Conservation (phyloP, 2,797 vertebrate species). For the Alcedo atthis region DNA sequence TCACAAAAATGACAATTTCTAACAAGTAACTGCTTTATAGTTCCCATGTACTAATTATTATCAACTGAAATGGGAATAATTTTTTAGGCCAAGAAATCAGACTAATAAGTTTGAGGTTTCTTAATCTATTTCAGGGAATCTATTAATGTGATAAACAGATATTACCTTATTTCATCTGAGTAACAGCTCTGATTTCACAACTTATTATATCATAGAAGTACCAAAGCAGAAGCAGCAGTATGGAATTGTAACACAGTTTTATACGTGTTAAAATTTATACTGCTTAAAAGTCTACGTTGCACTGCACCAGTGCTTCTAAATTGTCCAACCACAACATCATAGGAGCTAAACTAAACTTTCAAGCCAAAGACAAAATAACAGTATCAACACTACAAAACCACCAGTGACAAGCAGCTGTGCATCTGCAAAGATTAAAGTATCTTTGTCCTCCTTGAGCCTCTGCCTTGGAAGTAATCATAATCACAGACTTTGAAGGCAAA, state of each 20-base stretch:
- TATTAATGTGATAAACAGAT: not conserved
- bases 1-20: not conserved
- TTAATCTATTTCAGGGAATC: not conserved
- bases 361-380: not conserved
- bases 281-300: not conserved
- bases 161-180: not conserved
- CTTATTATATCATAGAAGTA: not conserved
- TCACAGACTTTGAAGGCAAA: constrained; percentile 7
- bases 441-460: not conserved
- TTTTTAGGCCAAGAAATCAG: not conserved
- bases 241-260: not conserved
- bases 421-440: not conserved
- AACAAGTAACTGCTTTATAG: not conserved
- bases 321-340: not conserved
- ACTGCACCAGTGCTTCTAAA: not conserved
- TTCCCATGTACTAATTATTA: not conserved
- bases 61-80: not conserved
- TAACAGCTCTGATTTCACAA: not conserved
- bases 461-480: not conserved
- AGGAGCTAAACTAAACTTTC: not conserved
- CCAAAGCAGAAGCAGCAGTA: not conserved
- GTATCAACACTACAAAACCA: not conserved
- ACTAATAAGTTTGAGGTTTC: rapidly evolving
- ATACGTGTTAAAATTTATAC: not conserved
- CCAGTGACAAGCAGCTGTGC: not conserved